phyloP scores from a whole-genome alignment of 2,797 vertebrate genomes.

The Pseudochirops corinnae region DNA sequence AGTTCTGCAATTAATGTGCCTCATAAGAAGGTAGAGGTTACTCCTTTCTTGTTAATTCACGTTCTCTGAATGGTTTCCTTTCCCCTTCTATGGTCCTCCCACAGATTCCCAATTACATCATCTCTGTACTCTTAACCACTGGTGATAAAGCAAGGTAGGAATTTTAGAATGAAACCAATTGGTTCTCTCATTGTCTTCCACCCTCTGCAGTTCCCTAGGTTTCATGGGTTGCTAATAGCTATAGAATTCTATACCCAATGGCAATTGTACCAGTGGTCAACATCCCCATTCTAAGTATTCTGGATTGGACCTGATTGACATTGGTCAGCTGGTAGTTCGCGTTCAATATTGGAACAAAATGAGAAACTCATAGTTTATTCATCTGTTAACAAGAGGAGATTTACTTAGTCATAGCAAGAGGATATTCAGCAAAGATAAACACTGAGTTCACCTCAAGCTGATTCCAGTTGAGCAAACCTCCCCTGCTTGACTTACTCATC shows the following conservation, averaged over 20 bases:
- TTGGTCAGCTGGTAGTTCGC: not conserved
- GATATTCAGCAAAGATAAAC: not conserved
- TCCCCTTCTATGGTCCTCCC: not conserved
- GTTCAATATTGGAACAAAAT: not conserved
- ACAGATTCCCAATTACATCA: not conserved
- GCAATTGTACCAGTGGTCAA: not conserved
- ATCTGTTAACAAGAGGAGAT: not conserved
- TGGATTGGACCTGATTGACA: not conserved
- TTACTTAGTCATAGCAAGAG: not conserved
- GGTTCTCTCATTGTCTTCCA: not conserved
- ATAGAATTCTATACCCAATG: not conserved
- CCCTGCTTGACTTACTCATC: too few relatives aligned
- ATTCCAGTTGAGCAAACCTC: too few relatives aligned
- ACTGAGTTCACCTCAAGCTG: not conserved
- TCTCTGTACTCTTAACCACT: not conserved
- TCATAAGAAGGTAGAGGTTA: not conserved
- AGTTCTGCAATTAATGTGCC: not conserved
- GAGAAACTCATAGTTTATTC: not conserved
- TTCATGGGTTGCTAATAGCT: not conserved
- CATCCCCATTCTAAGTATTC: not conserved
- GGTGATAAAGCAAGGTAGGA: not conserved
- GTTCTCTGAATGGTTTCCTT: constrained; percentile 16
- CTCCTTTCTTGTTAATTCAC: constrained; percentile 22
- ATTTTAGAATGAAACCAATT: not conserved
- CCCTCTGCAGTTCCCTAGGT: not conserved